These are phyloP conservation scores for Ctenicera cuprea DNA, from an alignment of 2,888 invertebrate species.

Conservation along the genomic window DNA sequence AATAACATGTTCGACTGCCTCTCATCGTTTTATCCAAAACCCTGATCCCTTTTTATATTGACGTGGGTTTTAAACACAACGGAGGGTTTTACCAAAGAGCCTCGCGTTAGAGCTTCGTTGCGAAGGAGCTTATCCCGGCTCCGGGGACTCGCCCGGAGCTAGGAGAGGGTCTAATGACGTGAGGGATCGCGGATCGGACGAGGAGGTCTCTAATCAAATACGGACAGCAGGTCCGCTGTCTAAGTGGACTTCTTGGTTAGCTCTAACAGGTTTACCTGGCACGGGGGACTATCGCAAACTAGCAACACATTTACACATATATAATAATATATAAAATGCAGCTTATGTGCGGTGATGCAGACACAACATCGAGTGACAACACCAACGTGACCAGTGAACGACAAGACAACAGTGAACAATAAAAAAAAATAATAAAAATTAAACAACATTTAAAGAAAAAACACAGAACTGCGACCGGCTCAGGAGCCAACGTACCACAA, in stretches of 20 bases:
- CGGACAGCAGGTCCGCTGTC: constrained; percentile 65
- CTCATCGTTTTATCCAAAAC: constrained; percentile 39
- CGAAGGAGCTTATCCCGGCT: constrained; percentile 61
- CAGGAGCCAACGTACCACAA: constrained; percentile 71
- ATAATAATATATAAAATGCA: constrained; percentile 53
- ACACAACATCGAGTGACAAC: constrained; percentile 69
- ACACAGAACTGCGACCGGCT: constrained; percentile 51
- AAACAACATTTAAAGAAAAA: constrained; percentile 50
- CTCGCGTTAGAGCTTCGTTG: constrained; percentile 58
- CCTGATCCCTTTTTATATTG: constrained; percentile 57
- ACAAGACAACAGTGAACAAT: constrained; percentile 61
- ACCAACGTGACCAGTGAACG: constrained; percentile 67
- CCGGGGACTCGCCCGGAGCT: constrained; percentile 57
- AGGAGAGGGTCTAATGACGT: constrained; percentile 65
- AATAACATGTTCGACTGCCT: constrained; percentile 43
- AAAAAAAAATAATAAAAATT: constrained; percentile 55
- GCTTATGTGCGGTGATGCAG: constrained; percentile 67
- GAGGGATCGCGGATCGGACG: constrained; percentile 66
- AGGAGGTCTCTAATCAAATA: constrained; percentile 69
- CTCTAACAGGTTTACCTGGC: constrained; percentile 63
- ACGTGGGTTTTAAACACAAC: constrained; percentile 55
- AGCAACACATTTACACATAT: constrained; percentile 54
- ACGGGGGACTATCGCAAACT: constrained; percentile 56
- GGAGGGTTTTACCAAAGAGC: constrained; percentile 51
- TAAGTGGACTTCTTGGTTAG: constrained; percentile 64